Evolutionary conservation across 1,140 invertebrate species (phyloP), one percentile per base, ranked within the genome.

Genomic region (Neuroterus valhalla): DNA sequence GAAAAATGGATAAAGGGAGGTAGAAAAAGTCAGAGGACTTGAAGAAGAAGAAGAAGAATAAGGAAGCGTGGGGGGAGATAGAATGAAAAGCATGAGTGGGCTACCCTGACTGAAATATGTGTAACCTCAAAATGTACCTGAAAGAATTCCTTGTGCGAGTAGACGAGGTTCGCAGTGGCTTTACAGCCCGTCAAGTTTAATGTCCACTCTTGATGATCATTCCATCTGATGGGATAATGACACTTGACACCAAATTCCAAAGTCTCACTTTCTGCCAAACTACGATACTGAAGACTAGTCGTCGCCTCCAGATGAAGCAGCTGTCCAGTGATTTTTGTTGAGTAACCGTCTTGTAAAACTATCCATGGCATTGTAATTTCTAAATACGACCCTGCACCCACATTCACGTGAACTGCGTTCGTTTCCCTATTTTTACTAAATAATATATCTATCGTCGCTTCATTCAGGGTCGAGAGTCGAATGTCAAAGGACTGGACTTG

Each of bases 341-440:
- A 94, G 82, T 96, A 99, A 8, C 97, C 97, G 84, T 95, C 94
- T 81, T 95, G 93, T 1, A 94, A 90, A 0, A 96, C 95, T 66
- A 97, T 93, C 97, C 96, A 98, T 0, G 98, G 98, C 87, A 99
- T 93, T n/a, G 96, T 98, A 8, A 98, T 94, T 90, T 99, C 98
- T 62, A 99, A 91, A 89, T 98, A 99, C 0, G 97, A 98, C 3
- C 97, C 98, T 52, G 95, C 94, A 6, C 96, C 96, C 67, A 98
- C 94, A 82, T 97, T 98, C 83, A 98, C 95, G 87, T 99, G 98
- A 76, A 98, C 94, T 17, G 97, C 98, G 90, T 98, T 98, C 0
- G 97, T 99, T 91, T 98, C 97, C 90, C 96, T 97, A 84, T 98
- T 96, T 91, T 98, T 98, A 6, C 97, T 97, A 87, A 99, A 99